phyloP scores from a whole-genome alignment of 53 echinoderm and acorn worm genomes.

The Temnopleurus reevesii region DNA sequence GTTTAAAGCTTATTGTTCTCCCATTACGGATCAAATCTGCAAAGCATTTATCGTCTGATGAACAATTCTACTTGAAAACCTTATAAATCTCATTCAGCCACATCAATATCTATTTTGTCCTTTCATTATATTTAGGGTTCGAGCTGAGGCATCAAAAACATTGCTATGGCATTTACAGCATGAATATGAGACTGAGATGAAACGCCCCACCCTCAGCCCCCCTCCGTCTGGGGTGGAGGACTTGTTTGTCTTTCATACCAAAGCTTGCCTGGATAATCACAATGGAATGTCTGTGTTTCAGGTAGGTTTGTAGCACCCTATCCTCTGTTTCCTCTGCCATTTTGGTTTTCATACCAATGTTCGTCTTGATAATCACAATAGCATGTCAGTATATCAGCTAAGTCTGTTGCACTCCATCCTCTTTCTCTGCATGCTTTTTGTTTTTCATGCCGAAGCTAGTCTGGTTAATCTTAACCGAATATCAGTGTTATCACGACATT shows the following conservation, averaged over 20 bases:
- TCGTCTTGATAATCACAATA: constrained; percentile 74
- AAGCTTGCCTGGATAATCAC: constrained; percentile 73
- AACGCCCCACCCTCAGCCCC: constrained; percentile 67
- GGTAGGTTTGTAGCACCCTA: constrained; percentile 74
- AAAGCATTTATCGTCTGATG: too few relatives aligned
- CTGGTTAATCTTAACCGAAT: too few relatives aligned
- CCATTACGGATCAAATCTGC: too few relatives aligned
- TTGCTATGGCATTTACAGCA: constrained; percentile 71
- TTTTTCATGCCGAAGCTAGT: too few relatives aligned
- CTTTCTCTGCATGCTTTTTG: too few relatives aligned
- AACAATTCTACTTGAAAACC: too few relatives aligned
- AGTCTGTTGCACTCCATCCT: too few relatives aligned
- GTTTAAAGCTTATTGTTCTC: too few relatives aligned
- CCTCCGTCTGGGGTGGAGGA: constrained; percentile 75
- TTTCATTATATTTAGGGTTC: constrained; percentile 61
- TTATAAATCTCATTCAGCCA: too few relatives aligned
- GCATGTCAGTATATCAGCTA: constrained; percentile 85
- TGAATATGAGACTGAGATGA: constrained; percentile 66
- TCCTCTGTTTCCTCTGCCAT: constrained; percentile 63
- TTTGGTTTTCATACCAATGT: constrained; percentile 69
- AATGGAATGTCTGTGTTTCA: constrained; percentile 79
- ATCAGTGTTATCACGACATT: too few relatives aligned
- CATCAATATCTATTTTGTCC: too few relatives aligned
- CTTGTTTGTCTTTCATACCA: constrained; percentile 73
- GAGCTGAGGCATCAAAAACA: constrained; percentile 66